Evolutionary conservation across 1,140 invertebrate genomes (phyloP).

Genomic region (Bilobella aurantiaca): DNA sequence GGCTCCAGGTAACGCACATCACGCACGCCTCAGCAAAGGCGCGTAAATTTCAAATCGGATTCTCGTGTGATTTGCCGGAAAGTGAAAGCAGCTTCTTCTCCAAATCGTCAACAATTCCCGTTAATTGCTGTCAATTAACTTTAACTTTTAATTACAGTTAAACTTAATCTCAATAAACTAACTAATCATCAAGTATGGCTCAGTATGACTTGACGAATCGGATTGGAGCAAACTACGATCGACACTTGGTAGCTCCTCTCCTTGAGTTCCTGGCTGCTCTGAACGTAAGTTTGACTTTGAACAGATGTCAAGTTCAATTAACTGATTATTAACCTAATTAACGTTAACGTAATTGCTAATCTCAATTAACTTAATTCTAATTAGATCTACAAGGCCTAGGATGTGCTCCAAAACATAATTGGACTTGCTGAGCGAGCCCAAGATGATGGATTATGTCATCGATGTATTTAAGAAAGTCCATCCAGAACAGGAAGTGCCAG

Average conservation of each 20-base stretch:
- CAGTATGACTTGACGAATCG: constrained; percentile 90
- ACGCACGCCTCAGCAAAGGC: too few species aligned
- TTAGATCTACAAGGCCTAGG: constrained; percentile 88
- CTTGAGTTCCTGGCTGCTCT: constrained; percentile 92
- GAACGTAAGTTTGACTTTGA: constrained; percentile 73
- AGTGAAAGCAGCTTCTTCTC: too few species aligned
- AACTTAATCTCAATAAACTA: too few species aligned
- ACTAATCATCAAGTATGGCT: too few species aligned
- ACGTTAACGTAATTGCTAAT: too few species aligned
- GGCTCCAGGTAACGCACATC: too few species aligned
- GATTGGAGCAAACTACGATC: constrained; percentile 90
- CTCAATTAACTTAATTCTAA: constrained; percentile 2
- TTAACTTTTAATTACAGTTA: too few species aligned
- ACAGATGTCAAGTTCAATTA: background rate
- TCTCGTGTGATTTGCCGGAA: too few species aligned
- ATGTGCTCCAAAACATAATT: constrained; percentile 84
- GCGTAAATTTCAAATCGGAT: too few species aligned
- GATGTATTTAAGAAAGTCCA: constrained; percentile 82
- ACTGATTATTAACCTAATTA: too few species aligned
- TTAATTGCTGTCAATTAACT: too few species aligned
- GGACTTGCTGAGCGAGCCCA: constrained; percentile 90
- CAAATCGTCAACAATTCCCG: too few species aligned
- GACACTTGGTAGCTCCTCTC: constrained; percentile 94
- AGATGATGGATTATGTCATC: constrained; percentile 98
- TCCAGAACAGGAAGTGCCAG: constrained; percentile 56